Percentiles rank a stretch among this genome's conserved stretches.
phyloP scores from a whole-genome alignment of 2,797 vertebrate species.

The Apogon hyalosoma region DNA sequence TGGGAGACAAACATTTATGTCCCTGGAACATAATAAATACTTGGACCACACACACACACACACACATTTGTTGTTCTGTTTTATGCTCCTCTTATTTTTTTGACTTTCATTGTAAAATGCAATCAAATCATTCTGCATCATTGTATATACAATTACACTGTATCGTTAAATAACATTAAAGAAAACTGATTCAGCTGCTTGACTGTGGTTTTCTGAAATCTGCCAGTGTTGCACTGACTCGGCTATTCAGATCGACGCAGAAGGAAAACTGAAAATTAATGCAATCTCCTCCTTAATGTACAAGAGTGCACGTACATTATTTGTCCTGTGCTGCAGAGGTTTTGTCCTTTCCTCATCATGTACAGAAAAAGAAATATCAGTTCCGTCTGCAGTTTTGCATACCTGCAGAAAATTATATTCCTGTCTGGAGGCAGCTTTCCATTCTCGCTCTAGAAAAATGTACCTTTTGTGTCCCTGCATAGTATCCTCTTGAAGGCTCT shows the following conservation, averaged over 20 bases:
- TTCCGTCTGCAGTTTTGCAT: too few species aligned
- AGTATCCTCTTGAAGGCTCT: slow-evolving; percentile 90
- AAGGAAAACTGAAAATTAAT: slow-evolving; percentile 8
- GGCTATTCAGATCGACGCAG: slow-evolving; percentile 4
- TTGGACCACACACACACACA: slow-evolving; percentile 14
- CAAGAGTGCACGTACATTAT: slow-evolving; percentile 22
- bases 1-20: not conserved
- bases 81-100: slow-evolving; percentile 41
- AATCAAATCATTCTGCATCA: slow-evolving; percentile 48
- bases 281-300: slow-evolving; percentile 31
- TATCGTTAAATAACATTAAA: slow-evolving; percentile 58
- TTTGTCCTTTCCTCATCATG: not conserved
- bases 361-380: not conserved
- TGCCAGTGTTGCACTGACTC: slow-evolving; percentile 19
- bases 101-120: slow-evolving; percentile 45
- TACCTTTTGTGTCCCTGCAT: slow-evolving; percentile 74
- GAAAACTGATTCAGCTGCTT: slow-evolving; percentile 58
- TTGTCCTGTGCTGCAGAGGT: not conserved
- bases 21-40: too few species aligned
- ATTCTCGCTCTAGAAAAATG: slow-evolving; percentile 60
- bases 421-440: not conserved
- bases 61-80: slow-evolving; percentile 5
- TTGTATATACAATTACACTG: slow-evolving; percentile 46
- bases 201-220: slow-evolving; percentile 38
- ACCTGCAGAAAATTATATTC: not conserved